A percentile compares a stretch with the other conserved stretches of the same genome.
Conservation (phyloP, 2,797 vertebrate species). For the Paratrypauchen microcephalus region DNA sequence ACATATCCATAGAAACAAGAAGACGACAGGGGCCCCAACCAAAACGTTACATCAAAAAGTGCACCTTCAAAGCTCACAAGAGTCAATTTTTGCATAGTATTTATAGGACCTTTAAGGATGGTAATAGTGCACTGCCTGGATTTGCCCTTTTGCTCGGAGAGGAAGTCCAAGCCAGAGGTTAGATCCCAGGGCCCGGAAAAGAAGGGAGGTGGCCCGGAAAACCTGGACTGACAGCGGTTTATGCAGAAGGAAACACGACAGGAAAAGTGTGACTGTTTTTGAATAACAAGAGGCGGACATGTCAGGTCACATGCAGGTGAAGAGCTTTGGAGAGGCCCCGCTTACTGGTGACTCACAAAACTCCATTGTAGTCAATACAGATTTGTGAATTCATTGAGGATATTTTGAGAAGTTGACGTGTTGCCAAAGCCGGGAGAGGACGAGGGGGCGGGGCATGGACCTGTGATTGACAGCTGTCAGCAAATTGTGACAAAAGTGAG, state of each 20-base stretch:
- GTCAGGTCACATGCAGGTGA: constrained; percentile 21
- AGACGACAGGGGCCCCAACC: too few species aligned
- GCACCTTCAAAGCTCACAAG: too few species aligned
- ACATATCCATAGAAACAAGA: too few species aligned
- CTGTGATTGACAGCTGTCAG: too few species aligned
- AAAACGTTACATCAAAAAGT: too few species aligned
- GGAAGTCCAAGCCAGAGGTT: constrained; percentile 58
- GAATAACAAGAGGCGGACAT: constrained; percentile 51
- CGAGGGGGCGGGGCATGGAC: too few species aligned
- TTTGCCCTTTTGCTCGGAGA: constrained; percentile 45
- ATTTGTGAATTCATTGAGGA: background rate
- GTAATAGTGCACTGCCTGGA: too few species aligned
- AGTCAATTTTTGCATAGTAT: too few species aligned
- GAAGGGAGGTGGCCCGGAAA: constrained; percentile 37
- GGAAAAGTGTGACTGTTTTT: constrained; percentile 38
- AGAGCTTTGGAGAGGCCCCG: constrained; percentile 25
- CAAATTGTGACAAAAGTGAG: too few species aligned
- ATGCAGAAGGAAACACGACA: constrained; percentile 51
- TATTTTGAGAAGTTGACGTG: background rate
- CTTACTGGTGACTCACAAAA: constrained; percentile 15
- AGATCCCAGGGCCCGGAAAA: constrained; percentile 28
- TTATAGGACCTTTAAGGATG: too few species aligned
- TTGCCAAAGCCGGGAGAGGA: background rate
- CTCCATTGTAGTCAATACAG: background rate
- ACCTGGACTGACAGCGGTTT: constrained; percentile 48